Evolutionary conservation across 2,797 vertebrate genomes (phyloP).

Genomic region (Eulemur rubriventer): DNA sequence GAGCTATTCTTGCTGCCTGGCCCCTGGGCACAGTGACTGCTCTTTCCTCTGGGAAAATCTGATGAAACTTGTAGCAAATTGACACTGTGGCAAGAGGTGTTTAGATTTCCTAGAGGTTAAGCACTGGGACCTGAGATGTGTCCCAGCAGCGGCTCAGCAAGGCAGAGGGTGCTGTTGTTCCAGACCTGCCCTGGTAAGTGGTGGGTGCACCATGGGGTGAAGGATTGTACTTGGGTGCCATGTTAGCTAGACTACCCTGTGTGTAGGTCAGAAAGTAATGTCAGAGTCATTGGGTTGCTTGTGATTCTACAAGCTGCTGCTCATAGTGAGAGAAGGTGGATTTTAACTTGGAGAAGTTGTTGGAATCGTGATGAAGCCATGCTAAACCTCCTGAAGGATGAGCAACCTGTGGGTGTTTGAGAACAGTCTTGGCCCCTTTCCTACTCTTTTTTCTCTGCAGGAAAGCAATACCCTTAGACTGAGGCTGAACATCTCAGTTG

Average conservation of each 20-base stretch:
- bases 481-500: not conserved
- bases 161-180: not conserved
- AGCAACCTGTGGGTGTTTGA: not conserved
- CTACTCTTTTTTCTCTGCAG: not conserved
- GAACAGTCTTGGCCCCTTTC: not conserved
- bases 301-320: not conserved
- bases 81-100: not conserved
- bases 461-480: not conserved
- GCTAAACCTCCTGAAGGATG: not conserved
- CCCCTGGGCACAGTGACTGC: not conserved
- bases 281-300: not conserved
- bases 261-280: not conserved
- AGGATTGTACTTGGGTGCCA: not conserved
- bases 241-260: not conserved
- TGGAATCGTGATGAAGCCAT: not conserved
- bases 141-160: not conserved
- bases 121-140: not conserved
- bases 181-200: not conserved
- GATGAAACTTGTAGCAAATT: not conserved
- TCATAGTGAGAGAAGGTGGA: not conserved
- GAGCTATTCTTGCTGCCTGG: rapidly evolving
- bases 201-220: rapidly evolving
- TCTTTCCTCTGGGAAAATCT: constrained; percentile 13
- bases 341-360: not conserved
- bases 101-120: not conserved